Evolutionary conservation across 2,888 invertebrate species (phyloP).

Genomic region (Lithosia quadra): DNA sequence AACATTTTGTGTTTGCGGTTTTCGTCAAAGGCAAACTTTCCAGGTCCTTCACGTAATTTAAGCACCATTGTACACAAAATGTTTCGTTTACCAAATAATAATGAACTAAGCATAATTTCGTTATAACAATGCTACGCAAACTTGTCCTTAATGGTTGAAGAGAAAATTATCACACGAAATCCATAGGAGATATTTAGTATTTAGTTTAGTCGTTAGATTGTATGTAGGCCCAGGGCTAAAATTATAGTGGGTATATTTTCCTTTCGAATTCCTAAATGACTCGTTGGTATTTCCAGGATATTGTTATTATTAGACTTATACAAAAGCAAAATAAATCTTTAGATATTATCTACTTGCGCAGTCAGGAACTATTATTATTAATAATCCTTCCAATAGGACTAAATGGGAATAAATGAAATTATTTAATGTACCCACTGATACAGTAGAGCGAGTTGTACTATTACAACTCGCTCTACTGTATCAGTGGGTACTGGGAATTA

Average conservation of each 20-base stretch:
- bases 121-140: not conserved
- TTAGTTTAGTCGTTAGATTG: not conserved
- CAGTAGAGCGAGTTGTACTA: too few relatives aligned
- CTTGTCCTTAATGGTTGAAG: not conserved
- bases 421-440: too few relatives aligned
- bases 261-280: too few relatives aligned
- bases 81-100: slow-evolving; percentile 27
- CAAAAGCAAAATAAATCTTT: not conserved
- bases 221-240: not conserved
- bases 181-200: too few relatives aligned
- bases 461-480: not conserved
- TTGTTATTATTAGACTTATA: not conserved
- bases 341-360: too few relatives aligned
- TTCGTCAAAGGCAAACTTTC: slow-evolving; percentile 63
- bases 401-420: too few relatives aligned
- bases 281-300: too few relatives aligned
- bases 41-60: slow-evolving; percentile 51
- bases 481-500: too few relatives aligned
- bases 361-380: too few relatives aligned
- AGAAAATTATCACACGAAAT: too few relatives aligned
- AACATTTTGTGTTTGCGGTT: slow-evolving; percentile 59
- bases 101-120: not conserved
- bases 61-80: slow-evolving; percentile 30
- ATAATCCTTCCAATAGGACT: too few relatives aligned
- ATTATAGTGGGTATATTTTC: not conserved